Evolutionary conservation across 2,888 invertebrate genomes (phyloP), one percentile per base, ranked within the genome.

Genomic region (Lagria hirta): DNA sequence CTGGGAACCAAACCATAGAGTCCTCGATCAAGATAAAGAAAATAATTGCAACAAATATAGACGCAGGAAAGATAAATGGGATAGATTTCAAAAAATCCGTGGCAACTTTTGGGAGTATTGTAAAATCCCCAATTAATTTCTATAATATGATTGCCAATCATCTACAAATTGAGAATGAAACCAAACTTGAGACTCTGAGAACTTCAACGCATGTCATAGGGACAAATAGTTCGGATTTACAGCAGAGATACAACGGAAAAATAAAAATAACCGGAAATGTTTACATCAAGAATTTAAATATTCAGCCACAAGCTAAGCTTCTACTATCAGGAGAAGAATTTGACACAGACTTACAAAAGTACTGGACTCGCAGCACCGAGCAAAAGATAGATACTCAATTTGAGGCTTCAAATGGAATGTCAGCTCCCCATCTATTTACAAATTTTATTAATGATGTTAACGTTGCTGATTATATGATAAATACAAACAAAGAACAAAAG

Each of bases 181-280:
- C n/a, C n/a, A n/a, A n/a, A n/a, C n/a, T n/a, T n/a, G n/a, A n/a
- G n/a, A n/a, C n/a, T n/a, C n/a, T n/a, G n/a, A n/a, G n/a, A n/a
- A n/a, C n/a, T n/a, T n/a, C n/a, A n/a, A 61, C 33, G 29, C 58
- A 62, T 28, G 51, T 62, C 10, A 49, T 60, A 13, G 66, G 62
- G 13, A 61, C 62, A 2, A 58, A 61, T 37, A 55, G 62, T 44
- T 55, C 59, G 3, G 65, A 70, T 52, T 58, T 65, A 21, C 45
- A 63, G 2, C 70, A 70, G 59, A 59, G 57, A 43, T 70, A 70
- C 35, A 52, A 51, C n/a, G 62, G 60, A 15, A 60, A 60, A 33
- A 61, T 70, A n/a, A 61, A 48, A 52, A 65, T 71, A 35, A 54
- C 52, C 13, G 70, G 70, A 3, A 60, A 67, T 49, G 42, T 71